Evolutionary conservation across 2,888 invertebrate species (phyloP).

Genomic region (Agrotis segetum): DNA sequence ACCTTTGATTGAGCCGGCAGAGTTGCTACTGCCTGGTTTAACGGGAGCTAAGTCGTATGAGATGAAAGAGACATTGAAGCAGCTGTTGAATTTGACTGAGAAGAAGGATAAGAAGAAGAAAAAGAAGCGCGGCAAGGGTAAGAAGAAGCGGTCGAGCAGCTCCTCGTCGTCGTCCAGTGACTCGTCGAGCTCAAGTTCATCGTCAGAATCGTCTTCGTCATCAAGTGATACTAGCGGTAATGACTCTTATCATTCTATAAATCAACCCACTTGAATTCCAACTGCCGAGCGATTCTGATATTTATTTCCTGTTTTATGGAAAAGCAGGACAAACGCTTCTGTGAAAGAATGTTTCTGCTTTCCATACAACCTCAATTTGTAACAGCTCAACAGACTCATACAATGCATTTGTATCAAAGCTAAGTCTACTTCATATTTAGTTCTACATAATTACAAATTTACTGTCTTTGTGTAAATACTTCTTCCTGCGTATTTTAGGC

Average conservation of each 20-base stretch:
- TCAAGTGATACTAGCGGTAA: slow-evolving; percentile 91
- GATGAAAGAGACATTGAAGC: slow-evolving; percentile 93
- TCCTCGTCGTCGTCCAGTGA: slow-evolving; percentile 93
- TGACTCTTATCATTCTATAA: slow-evolving; percentile 18
- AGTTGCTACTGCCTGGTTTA: slow-evolving; percentile 91
- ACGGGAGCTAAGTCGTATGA: slow-evolving; percentile 90
- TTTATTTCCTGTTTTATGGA: not conserved
- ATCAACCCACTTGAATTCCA: not conserved
- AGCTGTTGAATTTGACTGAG: slow-evolving; percentile 91
- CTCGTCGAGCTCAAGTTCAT: slow-evolving; percentile 92
- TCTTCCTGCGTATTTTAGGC: slow-evolving; percentile 10
- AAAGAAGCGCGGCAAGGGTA: slow-evolving; percentile 92
- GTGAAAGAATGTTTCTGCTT: slow-evolving; percentile 2
- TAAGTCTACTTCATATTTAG: slow-evolving; percentile 25
- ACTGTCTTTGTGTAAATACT: slow-evolving; percentile 25
- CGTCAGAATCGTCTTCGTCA: slow-evolving; percentile 91
- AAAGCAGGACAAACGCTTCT: not conserved
- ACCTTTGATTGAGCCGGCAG: slow-evolving; percentile 92
- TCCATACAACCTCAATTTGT: not conserved
- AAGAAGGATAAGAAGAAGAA: slow-evolving; percentile 93
- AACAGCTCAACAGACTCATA: not conserved
- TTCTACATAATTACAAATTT: slow-evolving; percentile 23
- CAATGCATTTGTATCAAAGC: slow-evolving; percentile 13
- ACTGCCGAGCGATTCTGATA: not conserved
- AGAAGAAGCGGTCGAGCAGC: slow-evolving; percentile 92